Evolutionary conservation across 2,888 invertebrate species (phyloP).

Genomic region (Plemyria rubiginata): DNA sequence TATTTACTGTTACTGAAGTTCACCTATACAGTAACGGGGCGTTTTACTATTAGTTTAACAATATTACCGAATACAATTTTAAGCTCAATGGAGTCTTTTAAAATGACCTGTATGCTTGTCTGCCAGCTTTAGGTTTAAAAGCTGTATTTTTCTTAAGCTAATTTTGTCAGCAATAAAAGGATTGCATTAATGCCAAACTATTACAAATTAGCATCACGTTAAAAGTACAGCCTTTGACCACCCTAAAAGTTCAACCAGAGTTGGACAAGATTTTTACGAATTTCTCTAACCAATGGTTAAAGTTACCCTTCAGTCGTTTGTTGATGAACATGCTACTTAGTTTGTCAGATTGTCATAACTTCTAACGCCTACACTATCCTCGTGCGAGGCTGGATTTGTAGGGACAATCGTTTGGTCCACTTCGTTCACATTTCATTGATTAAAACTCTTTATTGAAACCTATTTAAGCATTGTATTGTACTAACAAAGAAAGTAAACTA

Average conservation of each 20-base stretch:
- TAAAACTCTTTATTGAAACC: background rate
- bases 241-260: background rate
- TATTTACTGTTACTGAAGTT: slow-evolving; percentile 3
- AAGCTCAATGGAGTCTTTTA: no score
- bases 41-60: background rate
- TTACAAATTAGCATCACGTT: no score
- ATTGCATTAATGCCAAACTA: no score
- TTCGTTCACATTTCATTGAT: slow-evolving; percentile 5
- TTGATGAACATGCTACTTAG: background rate
- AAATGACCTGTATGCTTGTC: no score
- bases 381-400: slow-evolving; percentile 12
- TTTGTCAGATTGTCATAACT: slow-evolving; percentile 23
- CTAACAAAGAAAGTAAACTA: no score
- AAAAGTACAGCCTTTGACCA: no score
- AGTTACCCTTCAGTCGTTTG: background rate
- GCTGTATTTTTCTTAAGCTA: no score
- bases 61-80: no score
- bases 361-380: slow-evolving; percentile 24
- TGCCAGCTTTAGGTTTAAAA: no score
- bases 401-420: slow-evolving; percentile 8
- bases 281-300: slow-evolving; percentile 2
- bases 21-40: background rate
- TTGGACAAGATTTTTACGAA: background rate
- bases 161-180: no score
- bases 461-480: background rate